These are phyloP conservation scores for Ylistrum balloti DNA, from an alignment of 1,140 invertebrate species.

Conservation along the genomic window DNA sequence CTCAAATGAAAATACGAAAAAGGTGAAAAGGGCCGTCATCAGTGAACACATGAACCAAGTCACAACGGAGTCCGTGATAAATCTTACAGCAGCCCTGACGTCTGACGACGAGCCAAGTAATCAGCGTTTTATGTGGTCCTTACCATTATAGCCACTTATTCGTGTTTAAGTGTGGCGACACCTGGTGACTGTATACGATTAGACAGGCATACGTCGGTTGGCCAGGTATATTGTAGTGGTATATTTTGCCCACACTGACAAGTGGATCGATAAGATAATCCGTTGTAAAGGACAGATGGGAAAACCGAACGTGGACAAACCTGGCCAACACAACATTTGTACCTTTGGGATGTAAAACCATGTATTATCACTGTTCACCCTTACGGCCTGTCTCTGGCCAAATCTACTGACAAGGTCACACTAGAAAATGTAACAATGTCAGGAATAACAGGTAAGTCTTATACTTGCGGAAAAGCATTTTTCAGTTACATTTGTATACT, in stretches of 20 bases:
- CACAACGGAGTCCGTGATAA: no score
- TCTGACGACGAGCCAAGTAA: neutral
- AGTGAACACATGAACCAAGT: no score
- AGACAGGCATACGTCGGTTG: neutral
- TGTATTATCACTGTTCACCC: neutral
- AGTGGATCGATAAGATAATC: neutral
- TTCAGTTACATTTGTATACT: no score
- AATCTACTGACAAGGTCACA: neutral
- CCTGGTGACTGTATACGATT: neutral
- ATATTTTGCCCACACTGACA: neutral
- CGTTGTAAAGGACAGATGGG: neutral
- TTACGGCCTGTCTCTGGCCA: neutral
- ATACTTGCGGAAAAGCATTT: no score
- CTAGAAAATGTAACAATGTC: neutral
- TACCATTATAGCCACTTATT: neutral
- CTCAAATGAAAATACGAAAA: no score
- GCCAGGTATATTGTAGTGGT: constrained; percentile 4
- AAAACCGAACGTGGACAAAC: neutral
- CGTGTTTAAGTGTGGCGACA: constrained; percentile 18
- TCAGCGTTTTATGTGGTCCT: neutral
- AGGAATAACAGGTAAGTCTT: constrained; percentile 14
- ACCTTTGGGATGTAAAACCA: neutral
- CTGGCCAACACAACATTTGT: neutral
- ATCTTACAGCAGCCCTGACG: neutral
- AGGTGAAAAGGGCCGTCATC: no score